Evolutionary conservation across 1,140 invertebrate species (phyloP).

Genomic region (Diachasmimorpha longicaudata): DNA sequence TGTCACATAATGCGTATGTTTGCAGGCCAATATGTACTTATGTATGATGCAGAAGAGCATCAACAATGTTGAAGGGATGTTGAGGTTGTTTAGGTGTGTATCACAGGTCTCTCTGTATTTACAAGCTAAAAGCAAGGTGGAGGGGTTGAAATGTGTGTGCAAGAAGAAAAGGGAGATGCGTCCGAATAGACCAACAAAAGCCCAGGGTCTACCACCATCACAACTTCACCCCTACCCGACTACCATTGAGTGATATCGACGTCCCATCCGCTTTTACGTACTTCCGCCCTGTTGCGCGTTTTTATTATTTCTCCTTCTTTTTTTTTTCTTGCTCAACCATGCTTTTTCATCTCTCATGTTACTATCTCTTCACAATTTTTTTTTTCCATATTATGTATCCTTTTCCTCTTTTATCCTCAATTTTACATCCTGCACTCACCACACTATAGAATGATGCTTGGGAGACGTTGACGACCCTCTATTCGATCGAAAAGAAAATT

Average conservation of each 20-base stretch:
- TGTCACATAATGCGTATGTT: conserved; percentile 12
- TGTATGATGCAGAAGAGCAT: conserved; percentile 18
- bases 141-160: neutral
- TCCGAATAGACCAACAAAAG: conserved; percentile 22
- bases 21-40: conserved; percentile 24
- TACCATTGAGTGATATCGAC: conserved; percentile 27
- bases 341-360: conserved; percentile 14
- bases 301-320: conserved; percentile 15
- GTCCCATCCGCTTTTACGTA: conserved; percentile 37
- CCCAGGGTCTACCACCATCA: neutral
- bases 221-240: neutral
- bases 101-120: neutral
- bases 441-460: neutral
- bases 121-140: neutral
- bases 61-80: neutral
- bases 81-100: conserved; percentile 18
- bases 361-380: neutral
- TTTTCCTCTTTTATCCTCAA: neutral
- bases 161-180: conserved; percentile 2
- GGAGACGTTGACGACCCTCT: conserved; percentile 19
- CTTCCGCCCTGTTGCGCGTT: conserved; percentile 49
- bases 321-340: neutral
- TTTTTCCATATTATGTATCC: neutral
- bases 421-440: neutral
- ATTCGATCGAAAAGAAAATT: conserved; percentile 19